Percentiles rank a stretch among this genome's conserved stretches.
These are phyloP conservation scores for Podargus strigoides DNA, from an alignment of 2,797 vertebrate genomes.

Conservation along the genomic window DNA sequence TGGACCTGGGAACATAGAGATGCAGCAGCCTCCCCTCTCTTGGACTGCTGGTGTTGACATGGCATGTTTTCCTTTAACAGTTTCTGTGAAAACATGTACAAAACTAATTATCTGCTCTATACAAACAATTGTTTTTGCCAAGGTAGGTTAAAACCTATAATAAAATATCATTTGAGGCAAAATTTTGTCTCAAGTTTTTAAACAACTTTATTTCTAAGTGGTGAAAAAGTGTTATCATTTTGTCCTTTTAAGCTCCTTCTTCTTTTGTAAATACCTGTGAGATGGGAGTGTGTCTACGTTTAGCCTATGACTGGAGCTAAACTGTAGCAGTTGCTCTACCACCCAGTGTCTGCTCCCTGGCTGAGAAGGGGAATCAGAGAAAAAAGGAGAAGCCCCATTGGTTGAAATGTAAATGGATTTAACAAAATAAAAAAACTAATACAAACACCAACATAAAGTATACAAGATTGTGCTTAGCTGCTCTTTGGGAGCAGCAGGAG, in stretches of 20 bases:
- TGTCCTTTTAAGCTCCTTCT: not conserved
- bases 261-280: not conserved
- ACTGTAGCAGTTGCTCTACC: too few relatives aligned
- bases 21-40: not conserved
- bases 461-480: too few relatives aligned
- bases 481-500: too few relatives aligned
- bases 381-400: too few relatives aligned
- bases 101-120: not conserved
- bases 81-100: not conserved
- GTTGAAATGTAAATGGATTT: too few relatives aligned
- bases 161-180: not conserved
- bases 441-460: too few relatives aligned
- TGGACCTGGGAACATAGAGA: not conserved
- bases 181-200: not conserved
- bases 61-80: not conserved
- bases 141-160: not conserved
- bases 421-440: too few relatives aligned
- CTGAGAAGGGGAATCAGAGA: too few relatives aligned
- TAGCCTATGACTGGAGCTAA: too few relatives aligned
- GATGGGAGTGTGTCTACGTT: too few relatives aligned
- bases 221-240: not conserved
- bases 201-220: not conserved
- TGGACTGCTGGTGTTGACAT: too few relatives aligned
- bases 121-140: not conserved
- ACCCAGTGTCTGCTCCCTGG: too few relatives aligned